Percentiles rank a stretch among this genome's conserved stretches.
phyloP scores from a whole-genome alignment of 2,113 vertebrate species.

The Natator depressus region DNA sequence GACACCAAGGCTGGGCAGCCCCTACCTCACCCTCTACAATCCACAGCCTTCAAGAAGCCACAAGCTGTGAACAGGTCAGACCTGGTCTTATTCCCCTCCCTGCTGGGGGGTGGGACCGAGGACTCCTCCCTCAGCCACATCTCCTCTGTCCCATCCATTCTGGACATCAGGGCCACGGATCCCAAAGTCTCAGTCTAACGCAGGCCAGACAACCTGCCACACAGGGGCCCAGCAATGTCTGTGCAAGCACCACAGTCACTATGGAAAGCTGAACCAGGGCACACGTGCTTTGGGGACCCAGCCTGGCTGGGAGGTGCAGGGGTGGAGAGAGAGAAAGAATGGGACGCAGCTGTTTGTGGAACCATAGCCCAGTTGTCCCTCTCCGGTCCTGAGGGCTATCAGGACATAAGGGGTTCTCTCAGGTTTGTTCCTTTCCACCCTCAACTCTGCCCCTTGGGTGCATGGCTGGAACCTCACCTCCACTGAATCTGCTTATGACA shows the following conservation, averaged over 20 bases:
- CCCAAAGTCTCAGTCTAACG: background rate
- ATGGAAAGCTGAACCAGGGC: background rate
- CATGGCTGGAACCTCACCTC: no score
- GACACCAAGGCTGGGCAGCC: background rate
- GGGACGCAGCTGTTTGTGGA: background rate
- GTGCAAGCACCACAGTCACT: background rate
- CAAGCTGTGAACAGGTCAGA: no score
- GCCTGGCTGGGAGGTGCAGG: no score
- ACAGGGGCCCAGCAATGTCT: background rate
- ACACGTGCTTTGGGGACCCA: background rate
- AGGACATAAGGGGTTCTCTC: background rate
- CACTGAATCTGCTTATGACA: background rate
- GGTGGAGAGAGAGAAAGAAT: background rate
- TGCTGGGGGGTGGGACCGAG: background rate
- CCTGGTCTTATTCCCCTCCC: no score
- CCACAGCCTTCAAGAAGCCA: background rate
- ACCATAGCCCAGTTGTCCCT: background rate
- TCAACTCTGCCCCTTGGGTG: background rate
- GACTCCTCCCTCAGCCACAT: background rate
- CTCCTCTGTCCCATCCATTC: background rate
- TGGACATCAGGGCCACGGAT: background rate
- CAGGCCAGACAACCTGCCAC: background rate
- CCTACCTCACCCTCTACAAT: background rate
- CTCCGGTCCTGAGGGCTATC: background rate
- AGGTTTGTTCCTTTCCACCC: background rate